These are phyloP conservation scores for Cheilosia variabilis DNA, from an alignment of 2,888 invertebrate species.

Conservation along the genomic window DNA sequence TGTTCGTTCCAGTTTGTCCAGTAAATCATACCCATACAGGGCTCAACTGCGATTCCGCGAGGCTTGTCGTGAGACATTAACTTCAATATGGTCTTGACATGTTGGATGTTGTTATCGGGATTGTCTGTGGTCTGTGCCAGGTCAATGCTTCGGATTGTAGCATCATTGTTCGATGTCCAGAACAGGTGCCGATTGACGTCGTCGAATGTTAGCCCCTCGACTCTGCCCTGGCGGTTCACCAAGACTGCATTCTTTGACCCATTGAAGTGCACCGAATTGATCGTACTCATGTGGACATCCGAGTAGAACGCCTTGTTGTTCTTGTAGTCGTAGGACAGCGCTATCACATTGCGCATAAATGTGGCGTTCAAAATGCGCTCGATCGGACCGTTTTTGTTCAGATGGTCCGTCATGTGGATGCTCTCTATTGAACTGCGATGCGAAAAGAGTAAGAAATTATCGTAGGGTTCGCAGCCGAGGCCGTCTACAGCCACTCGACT, in stretches of 20 bases:
- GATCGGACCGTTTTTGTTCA: conserved; percentile 90
- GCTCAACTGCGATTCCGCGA: conserved; percentile 93
- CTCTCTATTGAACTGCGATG: conserved; percentile 92
- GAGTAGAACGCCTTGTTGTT: conserved; percentile 91
- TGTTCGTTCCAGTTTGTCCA: conserved; percentile 97
- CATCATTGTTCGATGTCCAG: conserved; percentile 94
- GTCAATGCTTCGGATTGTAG: conserved; percentile 85
- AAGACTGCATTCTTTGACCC: conserved; percentile 89
- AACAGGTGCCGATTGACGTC: conserved; percentile 88
- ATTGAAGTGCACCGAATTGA: conserved; percentile 92
- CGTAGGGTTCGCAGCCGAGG: conserved; percentile 89
- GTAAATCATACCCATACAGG: conserved; percentile 89
- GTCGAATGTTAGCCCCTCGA: conserved; percentile 94
- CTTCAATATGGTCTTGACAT: conserved; percentile 86
- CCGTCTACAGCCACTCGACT: conserved; percentile 89
- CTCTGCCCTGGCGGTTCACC: conserved; percentile 91
- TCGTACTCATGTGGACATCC: conserved; percentile 93
- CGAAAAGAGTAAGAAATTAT: conserved; percentile 93
- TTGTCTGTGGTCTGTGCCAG: conserved; percentile 77
- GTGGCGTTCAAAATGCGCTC: conserved; percentile 89
- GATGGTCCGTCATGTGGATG: conserved; percentile 89
- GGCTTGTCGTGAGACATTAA: conserved; percentile 90
- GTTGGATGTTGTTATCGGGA: conserved; percentile 83
- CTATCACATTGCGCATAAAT: conserved; percentile 93
- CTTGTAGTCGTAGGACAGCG: conserved; percentile 91